Evolutionary conservation across 2,888 invertebrate genomes (phyloP).

Genomic region (Megalurothrips usitatus): DNA sequence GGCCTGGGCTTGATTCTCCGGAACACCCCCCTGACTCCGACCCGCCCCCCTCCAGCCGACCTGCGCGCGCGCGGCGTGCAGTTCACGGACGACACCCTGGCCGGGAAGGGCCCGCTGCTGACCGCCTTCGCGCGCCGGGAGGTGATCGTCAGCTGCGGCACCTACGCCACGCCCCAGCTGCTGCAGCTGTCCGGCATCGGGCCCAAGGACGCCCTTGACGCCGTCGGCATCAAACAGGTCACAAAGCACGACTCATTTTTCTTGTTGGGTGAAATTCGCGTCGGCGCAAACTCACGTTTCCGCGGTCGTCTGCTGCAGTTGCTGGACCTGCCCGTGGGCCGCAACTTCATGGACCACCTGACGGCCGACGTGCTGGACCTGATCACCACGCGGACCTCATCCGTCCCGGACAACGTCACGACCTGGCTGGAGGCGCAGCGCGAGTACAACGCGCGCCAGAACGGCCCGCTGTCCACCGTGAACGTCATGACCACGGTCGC

Average conservation of each 20-base stretch:
- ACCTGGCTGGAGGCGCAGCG: slow-evolving; percentile 33
- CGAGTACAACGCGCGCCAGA: slow-evolving; percentile 8
- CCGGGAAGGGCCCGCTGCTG: slow-evolving; percentile 44
- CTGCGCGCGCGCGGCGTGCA: slow-evolving; percentile 70
- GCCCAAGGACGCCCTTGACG: slow-evolving; percentile 50
- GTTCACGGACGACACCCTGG: slow-evolving; percentile 50
- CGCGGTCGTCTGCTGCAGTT: slow-evolving; percentile 41
- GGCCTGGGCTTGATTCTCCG: too few relatives aligned
- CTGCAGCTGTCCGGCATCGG: slow-evolving; percentile 67
- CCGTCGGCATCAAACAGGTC: slow-evolving; percentile 44
- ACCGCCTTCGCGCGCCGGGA: slow-evolving; percentile 61
- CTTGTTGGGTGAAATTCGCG: too few relatives aligned
- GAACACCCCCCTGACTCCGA: too few relatives aligned
- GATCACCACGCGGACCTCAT: slow-evolving; percentile 29
- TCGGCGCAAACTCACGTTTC: too few relatives aligned
- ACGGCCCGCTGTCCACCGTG: not conserved
- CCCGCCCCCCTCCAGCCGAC: too few relatives aligned
- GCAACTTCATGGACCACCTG: slow-evolving; percentile 55
- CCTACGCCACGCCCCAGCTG: slow-evolving; percentile 62
- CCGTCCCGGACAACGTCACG: slow-evolving; percentile 18
- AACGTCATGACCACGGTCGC: not conserved
- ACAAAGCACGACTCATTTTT: too few relatives aligned
- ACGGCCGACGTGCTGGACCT: slow-evolving; percentile 43
- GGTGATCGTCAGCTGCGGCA: slow-evolving; percentile 62
- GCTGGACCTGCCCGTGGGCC: slow-evolving; percentile 52